phyloP scores from a whole-genome alignment of 2,113 vertebrate genomes.

The Eudyptes chrysolophus region DNA sequence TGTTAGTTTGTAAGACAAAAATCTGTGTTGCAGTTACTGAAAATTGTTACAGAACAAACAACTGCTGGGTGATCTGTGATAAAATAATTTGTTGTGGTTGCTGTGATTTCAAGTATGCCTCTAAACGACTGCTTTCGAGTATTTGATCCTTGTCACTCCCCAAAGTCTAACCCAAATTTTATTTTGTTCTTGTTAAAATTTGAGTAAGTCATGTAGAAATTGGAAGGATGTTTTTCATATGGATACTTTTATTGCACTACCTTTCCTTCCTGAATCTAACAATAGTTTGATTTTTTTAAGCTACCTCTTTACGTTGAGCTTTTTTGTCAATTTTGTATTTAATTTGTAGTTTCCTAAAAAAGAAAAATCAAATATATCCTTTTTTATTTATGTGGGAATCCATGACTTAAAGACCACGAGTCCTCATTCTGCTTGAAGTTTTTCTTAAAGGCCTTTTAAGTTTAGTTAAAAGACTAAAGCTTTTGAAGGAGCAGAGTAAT shows the following conservation, averaged over 20 bases:
- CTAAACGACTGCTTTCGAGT: not conserved
- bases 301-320: slow-evolving; percentile 15
- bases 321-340: not conserved
- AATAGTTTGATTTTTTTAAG: not conserved
- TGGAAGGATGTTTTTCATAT: not conserved
- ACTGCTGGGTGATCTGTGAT: not conserved
- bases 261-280: not conserved
- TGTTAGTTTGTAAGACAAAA: not conserved
- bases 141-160: not conserved
- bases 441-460: not conserved
- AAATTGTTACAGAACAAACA: not conserved
- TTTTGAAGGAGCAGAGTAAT: not conserved
- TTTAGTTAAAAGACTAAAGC: not conserved
- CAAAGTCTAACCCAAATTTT: not conserved
- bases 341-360: too few relatives aligned
- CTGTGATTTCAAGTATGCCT: not conserved
- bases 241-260: not conserved
- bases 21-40: not conserved
- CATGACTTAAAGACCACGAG: not conserved
- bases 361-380: not conserved
- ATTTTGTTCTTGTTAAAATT: not conserved
- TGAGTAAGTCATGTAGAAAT: not conserved
- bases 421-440: not conserved
- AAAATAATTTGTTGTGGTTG: not conserved
- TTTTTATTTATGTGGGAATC: not conserved